Evolutionary conservation across 2,888 invertebrate genomes (phyloP), one percentile per base, ranked within the genome.

Genomic region (Papilio protenor): DNA sequence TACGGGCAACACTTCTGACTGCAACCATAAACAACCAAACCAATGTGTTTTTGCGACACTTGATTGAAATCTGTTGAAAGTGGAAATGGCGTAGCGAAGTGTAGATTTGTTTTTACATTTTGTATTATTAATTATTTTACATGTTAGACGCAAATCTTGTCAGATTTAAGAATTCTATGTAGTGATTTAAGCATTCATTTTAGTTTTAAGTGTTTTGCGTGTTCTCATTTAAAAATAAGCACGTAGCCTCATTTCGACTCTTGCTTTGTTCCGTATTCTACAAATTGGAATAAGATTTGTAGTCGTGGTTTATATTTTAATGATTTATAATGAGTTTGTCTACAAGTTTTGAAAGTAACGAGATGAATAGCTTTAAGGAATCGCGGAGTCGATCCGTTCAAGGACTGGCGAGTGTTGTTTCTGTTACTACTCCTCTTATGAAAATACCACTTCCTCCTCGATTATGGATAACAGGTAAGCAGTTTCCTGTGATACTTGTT

Each of bases 371-470:
- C 81, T 81, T 81, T 72, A 91, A 87, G 83, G 88, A 86, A 83
- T 81, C 84, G 47, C 88, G 94, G 85, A 94, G 94, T 87, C 92
- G 89, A 85, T 94, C 94, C 75, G 92, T 90, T 82, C 94, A 94
- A 91, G 93, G 92, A 85, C 89, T 93, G 78, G 85, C 89, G 55
- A 87, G 87, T 83, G 86, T 87, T 82, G 81, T 89, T 83, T 87
- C 88, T 82, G 81, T 89, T 83, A 87, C 88, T 79, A 92, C 90
- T 86, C 87, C 93, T 83, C 86, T 90, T 73, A 89, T 94, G 88
- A 94, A 93, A 89, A 93, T 95, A 90, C 95, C 95, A 85, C 89
- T 94, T 85, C 95, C 95, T 81, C 95, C 95, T 83, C 91, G 93
- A 85, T 87, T 92, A 83, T 94, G 93, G 93, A 91, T 93, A 79